Conservation (phyloP, 2,113 vertebrate species). For the Megaleporinus macrocephalus region DNA sequence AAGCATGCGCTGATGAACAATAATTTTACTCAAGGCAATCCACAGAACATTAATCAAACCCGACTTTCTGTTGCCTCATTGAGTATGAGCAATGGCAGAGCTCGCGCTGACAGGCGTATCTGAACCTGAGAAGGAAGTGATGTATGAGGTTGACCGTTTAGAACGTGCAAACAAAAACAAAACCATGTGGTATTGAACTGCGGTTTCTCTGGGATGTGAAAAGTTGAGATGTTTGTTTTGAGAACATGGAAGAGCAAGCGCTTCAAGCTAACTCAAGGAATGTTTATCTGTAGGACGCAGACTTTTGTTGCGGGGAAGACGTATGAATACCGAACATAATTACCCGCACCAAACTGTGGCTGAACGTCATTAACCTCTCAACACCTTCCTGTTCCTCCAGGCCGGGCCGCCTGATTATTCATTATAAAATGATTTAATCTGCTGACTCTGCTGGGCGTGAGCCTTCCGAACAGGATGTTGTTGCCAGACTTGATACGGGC, state of each 20-base stretch:
- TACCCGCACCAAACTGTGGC: neutral
- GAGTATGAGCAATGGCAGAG: conserved; percentile 7
- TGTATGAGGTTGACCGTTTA: conserved; percentile 15
- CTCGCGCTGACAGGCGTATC: neutral
- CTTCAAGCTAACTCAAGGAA: neutral
- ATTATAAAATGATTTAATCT: conserved; percentile 31
- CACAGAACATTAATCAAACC: conserved; percentile 26
- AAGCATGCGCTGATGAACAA: conserved; percentile 16
- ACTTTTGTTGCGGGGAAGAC: neutral
- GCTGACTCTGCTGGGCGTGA: neutral
- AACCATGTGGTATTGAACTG: too few species aligned
- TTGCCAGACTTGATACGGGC: neutral
- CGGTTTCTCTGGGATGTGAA: too few species aligned
- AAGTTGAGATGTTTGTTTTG: too few species aligned
- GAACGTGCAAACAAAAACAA: neutral
- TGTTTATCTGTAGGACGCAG: neutral
- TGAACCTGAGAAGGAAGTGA: conserved; percentile 14
- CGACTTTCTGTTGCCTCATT: conserved; percentile 8
- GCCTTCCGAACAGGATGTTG: conserved; percentile 16
- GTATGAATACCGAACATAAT: neutral
- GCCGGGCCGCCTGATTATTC: conserved; percentile 1
- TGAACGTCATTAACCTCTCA: conserved; percentile 26
- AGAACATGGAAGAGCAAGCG: neutral
- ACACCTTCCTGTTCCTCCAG: neutral
- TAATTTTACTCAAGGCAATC: conserved; percentile 8